These are phyloP conservation scores for Bergia puertoricense DNA, from an alignment of 92 coral and sea anemone species.

Conservation along the genomic window DNA sequence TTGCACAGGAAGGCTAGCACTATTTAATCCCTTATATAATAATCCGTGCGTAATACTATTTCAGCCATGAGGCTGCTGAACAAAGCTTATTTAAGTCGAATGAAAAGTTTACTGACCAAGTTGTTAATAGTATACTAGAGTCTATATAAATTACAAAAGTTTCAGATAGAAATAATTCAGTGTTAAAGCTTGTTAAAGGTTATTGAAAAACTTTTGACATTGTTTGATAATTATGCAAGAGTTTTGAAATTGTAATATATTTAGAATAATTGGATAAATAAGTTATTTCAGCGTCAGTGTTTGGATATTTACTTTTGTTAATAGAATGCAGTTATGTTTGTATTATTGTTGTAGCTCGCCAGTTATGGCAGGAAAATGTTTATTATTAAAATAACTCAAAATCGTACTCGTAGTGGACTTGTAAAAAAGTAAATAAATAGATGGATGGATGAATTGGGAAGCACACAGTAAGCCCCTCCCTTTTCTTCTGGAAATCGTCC, in stretches of 20 bases:
- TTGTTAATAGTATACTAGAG: slow-evolving; percentile 1
- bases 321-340: neutral
- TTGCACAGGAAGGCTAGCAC: neutral
- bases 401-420: neutral
- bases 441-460: no score
- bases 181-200: neutral
- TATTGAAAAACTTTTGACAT: neutral
- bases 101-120: neutral
- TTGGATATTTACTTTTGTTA: neutral
- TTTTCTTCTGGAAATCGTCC: neutral
- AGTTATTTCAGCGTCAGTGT: slow-evolving; percentile 8
- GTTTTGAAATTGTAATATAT: slow-evolving; percentile 22
- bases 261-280: neutral
- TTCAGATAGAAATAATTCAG: neutral
- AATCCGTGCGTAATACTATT: neutral
- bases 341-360: neutral
- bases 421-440: neutral
- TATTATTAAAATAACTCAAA: slow-evolving; percentile 20
- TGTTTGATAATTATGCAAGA: neutral
- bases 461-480: neutral
- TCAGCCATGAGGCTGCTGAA: neutral
- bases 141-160: neutral
- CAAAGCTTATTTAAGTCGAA: slow-evolving; percentile 15
- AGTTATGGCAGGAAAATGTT: neutral
- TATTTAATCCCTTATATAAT: neutral